Conservation (phyloP, 2,888 invertebrate genomes). For the Oxycera nigricornis region DNA sequence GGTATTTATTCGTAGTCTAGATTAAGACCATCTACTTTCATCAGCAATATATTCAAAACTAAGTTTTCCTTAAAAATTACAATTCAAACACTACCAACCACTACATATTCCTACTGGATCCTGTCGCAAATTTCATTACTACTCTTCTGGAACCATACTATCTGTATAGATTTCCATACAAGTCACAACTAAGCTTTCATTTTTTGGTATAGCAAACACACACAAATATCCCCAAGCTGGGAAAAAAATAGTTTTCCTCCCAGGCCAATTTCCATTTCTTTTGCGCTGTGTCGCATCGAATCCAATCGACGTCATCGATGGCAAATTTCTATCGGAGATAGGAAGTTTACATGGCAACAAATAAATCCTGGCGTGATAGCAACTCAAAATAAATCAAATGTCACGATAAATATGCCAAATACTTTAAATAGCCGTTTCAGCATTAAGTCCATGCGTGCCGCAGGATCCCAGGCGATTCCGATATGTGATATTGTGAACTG, state of each 20-base stretch:
- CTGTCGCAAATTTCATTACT: neutral
- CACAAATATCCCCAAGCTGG: neutral
- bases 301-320: slow-evolving; percentile 41
- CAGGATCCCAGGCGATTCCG: slow-evolving; percentile 15
- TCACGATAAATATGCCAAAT: slow-evolving; percentile 47
- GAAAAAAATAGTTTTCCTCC: slow-evolving; percentile 4
- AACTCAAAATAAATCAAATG: slow-evolving; percentile 47
- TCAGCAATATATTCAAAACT: too few species aligned
- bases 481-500: neutral
- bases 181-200: neutral
- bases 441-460: slow-evolving; percentile 45
- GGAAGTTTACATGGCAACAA: slow-evolving; percentile 32
- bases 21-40: too few species aligned
- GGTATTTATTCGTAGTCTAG: too few species aligned
- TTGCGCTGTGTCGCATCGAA: neutral
- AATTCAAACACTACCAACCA: too few species aligned
- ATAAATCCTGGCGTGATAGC: slow-evolving; percentile 44
- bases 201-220: neutral
- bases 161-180: neutral
- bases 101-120: neutral
- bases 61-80: too few species aligned
- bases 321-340: slow-evolving; percentile 43
- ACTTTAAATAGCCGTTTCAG: slow-evolving; percentile 47
- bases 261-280: neutral
- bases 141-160: neutral